Percentiles rank a stretch among this genome's conserved stretches.
Conservation (phyloP, 2,888 invertebrate genomes). For the Stomorhina lunata region DNA sequence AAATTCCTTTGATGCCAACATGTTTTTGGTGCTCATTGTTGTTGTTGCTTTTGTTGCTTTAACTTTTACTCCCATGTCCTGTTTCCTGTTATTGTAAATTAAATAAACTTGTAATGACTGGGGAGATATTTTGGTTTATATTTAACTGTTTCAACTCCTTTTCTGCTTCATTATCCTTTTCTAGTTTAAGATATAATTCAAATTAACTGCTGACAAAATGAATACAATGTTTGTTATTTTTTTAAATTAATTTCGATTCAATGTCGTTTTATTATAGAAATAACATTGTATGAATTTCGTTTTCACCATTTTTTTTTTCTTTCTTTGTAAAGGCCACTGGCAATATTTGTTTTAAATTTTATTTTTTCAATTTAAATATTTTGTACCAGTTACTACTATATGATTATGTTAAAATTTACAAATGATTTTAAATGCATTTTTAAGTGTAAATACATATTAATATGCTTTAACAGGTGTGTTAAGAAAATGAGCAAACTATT, state of each 20-base stretch:
- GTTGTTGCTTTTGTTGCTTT: neutral
- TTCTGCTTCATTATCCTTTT: neutral
- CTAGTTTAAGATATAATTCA: neutral
- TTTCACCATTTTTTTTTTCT: conserved; percentile 30
- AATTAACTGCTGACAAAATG: conserved; percentile 43
- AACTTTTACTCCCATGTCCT: conserved; percentile 5
- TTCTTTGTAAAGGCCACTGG: conserved; percentile 40
- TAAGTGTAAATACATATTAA: neutral
- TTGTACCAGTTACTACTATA: neutral
- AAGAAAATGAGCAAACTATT: too few relatives aligned
- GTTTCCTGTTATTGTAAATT: conserved; percentile 8
- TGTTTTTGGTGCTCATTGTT: conserved; percentile 44
- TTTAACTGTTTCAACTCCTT: neutral
- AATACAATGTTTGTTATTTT: conserved; percentile 35
- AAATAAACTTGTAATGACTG: conserved; percentile 46
- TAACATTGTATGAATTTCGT: conserved; percentile 3
- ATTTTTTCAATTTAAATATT: conserved; percentile 1
- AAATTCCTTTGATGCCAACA: conserved; percentile 73
- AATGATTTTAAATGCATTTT: too few relatives aligned
- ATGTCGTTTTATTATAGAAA: neutral
- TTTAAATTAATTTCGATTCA: conserved; percentile 8
- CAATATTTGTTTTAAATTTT: conserved; percentile 37
- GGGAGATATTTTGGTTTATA: conserved; percentile 40
- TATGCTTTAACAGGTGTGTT: too few relatives aligned
- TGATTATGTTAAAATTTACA: conserved; percentile 22